Percentiles rank a stretch among this genome's conserved stretches.
These are phyloP conservation scores for Melitaea cinxia DNA, from an alignment of 1,140 invertebrate species.

Conservation along the genomic window DNA sequence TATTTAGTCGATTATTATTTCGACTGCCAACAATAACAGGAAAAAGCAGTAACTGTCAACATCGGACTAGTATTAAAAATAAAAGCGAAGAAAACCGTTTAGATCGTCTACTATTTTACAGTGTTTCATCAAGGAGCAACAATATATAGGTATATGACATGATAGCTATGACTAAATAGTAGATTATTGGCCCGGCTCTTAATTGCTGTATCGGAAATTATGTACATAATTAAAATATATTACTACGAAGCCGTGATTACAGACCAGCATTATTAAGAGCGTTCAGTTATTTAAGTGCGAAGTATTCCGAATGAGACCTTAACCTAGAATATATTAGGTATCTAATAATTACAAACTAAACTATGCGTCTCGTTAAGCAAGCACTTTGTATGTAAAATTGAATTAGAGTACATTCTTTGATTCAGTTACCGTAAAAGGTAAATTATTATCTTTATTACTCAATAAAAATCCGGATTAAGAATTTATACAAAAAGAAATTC, in stretches of 20 bases:
- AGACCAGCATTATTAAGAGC: constrained; percentile 1
- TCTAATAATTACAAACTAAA: background rate
- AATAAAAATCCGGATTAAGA: too few species aligned
- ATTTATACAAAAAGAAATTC: too few species aligned
- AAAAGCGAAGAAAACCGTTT: background rate
- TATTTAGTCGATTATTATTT: too few species aligned
- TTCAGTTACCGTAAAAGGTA: too few species aligned
- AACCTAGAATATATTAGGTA: background rate
- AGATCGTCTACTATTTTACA: background rate
- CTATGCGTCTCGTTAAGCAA: background rate
- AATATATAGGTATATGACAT: constrained; percentile 3
- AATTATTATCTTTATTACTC: too few species aligned
- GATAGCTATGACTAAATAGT: background rate
- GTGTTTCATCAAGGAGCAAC: background rate
- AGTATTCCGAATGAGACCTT: background rate
- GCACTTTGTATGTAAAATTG: too few species aligned
- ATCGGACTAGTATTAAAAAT: too few species aligned
- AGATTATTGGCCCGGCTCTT: constrained; percentile 7
- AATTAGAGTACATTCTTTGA: too few species aligned
- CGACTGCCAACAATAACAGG: too few species aligned
- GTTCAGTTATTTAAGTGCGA: constrained; percentile 7
- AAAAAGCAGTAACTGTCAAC: too few species aligned
- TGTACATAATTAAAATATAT: constrained; percentile 23
- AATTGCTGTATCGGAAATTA: constrained; percentile 13
- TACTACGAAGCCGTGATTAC: constrained; percentile 8